These are phyloP conservation scores for Cataglyphis hispanica DNA, from an alignment of 1,140 invertebrate genomes.

Conservation along the genomic window DNA sequence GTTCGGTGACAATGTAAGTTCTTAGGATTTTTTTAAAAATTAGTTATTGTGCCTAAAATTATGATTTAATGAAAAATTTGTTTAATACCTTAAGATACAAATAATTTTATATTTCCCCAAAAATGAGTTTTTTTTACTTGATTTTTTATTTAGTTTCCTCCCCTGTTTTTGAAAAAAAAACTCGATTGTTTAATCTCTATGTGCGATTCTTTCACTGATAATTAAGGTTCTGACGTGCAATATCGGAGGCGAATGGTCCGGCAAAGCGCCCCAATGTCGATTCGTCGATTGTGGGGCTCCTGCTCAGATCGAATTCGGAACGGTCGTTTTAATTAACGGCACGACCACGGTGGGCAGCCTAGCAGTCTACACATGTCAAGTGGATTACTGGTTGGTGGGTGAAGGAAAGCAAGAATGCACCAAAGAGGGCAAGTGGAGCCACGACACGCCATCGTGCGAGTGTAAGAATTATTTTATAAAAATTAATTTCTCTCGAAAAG, in stretches of 20 bases:
- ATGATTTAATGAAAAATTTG: neutral
- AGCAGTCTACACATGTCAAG: constrained; percentile 92
- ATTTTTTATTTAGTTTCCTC: too few species aligned
- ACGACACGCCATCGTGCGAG: constrained; percentile 93
- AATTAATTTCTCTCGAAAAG: neutral
- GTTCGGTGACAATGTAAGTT: constrained; percentile 91
- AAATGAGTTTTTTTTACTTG: too few species aligned
- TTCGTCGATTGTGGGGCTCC: constrained; percentile 96
- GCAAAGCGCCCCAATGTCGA: constrained; percentile 92
- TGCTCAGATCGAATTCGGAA: constrained; percentile 91
- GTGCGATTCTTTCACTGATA: neutral
- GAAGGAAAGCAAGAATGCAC: constrained; percentile 91
- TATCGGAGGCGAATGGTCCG: constrained; percentile 93
- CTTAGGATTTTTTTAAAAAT: neutral
- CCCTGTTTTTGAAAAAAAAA: too few species aligned
- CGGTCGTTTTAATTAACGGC: constrained; percentile 90
- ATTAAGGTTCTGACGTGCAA: constrained; percentile 92
- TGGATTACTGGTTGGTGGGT: constrained; percentile 94
- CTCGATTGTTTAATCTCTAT: neutral
- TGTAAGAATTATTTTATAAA: constrained; percentile 86
- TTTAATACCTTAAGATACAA: neutral
- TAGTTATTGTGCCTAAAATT: neutral
- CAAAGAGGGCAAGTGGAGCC: constrained; percentile 95
- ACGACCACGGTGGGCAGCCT: constrained; percentile 93
- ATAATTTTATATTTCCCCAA: neutral